Evolutionary conservation across 2,113 vertebrate genomes (phyloP).

Genomic region (Nasalis larvatus): DNA sequence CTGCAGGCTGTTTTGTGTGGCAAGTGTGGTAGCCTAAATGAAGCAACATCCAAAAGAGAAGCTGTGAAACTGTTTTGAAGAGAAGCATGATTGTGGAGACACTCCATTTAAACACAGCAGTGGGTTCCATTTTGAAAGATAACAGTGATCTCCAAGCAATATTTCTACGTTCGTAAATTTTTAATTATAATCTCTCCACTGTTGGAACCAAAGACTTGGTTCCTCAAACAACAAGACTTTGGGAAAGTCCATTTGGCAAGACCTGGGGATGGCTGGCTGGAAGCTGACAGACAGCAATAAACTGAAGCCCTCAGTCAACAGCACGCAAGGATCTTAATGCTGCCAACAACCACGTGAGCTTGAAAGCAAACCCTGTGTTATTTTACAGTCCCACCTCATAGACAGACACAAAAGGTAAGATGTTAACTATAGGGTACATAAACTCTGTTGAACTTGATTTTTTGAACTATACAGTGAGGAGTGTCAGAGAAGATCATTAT

Average conservation of each 20-base stretch:
- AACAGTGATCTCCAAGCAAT: neutral
- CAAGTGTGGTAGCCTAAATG: neutral
- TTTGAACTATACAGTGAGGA: constrained; percentile 13
- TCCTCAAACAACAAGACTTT: neutral
- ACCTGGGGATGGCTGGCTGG: too few relatives aligned
- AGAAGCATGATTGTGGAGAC: neutral
- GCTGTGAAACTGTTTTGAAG: neutral
- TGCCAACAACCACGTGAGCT: too few relatives aligned
- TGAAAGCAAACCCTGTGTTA: neutral
- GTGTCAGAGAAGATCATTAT: neutral
- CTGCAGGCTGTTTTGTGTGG: neutral
- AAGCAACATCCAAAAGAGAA: neutral
- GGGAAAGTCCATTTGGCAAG: too few relatives aligned
- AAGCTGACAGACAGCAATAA: too few relatives aligned
- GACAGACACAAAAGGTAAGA: constrained; percentile 30
- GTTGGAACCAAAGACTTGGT: too few relatives aligned
- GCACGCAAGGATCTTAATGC: too few relatives aligned
- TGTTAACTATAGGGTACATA: neutral
- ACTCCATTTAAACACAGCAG: neutral
- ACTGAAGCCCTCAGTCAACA: too few relatives aligned
- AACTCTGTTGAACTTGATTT: constrained; percentile 20
- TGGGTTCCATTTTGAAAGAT: neutral
- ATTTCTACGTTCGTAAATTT: neutral
- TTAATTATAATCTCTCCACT: neutral
- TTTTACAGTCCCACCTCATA: neutral